Conservation (phyloP, 2,113 vertebrate species). For the Petrocephalus microphthalmus region DNA sequence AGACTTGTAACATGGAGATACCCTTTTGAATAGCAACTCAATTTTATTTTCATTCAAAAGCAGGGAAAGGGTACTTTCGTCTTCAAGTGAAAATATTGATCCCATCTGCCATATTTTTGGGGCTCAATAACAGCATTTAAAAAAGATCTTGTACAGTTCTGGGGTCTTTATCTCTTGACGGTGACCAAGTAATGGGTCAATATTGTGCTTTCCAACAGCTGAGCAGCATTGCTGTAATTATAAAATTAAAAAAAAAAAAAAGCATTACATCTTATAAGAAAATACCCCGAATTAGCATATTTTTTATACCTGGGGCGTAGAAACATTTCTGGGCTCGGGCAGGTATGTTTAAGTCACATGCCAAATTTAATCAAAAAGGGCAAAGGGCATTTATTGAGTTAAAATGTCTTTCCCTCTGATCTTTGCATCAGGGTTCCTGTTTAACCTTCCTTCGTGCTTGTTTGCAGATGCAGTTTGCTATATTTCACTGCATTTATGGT, state of each 20-base stretch:
- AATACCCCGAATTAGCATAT: background rate
- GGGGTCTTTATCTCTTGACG: background rate
- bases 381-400: no score
- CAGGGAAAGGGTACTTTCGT: background rate
- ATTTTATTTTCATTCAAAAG: background rate
- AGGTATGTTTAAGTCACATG: background rate
- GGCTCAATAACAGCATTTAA: no score
- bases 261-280: no score
- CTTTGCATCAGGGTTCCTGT: background rate
- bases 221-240: no score
- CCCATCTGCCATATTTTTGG: no score
- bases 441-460: background rate
- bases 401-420: background rate
- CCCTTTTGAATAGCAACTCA: background rate
- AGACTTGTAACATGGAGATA: background rate
- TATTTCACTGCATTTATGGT: background rate
- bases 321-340: background rate
- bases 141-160: no score
- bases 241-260: no score
- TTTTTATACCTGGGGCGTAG: background rate
- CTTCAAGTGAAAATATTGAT: background rate
- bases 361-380: background rate
- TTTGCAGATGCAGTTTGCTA: background rate
- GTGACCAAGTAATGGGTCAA: background rate
- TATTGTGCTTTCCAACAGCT: background rate